These are phyloP conservation scores for Drosophila austrosaltans DNA, from an alignment of 2,888 invertebrate genomes.

Conservation along the genomic window DNA sequence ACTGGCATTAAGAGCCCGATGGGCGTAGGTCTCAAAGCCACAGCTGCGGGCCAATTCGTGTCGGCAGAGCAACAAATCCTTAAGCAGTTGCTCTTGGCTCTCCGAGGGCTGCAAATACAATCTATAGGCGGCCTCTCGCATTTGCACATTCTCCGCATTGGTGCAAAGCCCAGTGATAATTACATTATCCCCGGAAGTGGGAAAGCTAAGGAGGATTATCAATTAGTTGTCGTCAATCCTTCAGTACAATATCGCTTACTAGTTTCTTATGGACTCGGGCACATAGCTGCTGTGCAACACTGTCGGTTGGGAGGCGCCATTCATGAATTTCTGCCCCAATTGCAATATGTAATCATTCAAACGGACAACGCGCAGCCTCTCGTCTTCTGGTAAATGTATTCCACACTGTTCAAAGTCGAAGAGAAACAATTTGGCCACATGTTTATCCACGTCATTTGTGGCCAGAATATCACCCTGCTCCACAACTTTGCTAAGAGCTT, in stretches of 20 bases:
- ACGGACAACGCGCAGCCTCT: constrained; percentile 90
- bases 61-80: constrained; percentile 89
- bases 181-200: constrained; percentile 88
- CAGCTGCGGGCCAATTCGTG: constrained; percentile 93
- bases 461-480: constrained; percentile 87
- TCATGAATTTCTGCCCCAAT: constrained; percentile 92
- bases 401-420: constrained; percentile 99
- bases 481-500: constrained; percentile 89
- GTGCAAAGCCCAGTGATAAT: constrained; percentile 92
- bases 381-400: constrained; percentile 93
- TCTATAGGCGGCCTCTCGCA: constrained; percentile 94
- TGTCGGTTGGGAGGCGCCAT: constrained; percentile 89
- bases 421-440: constrained; percentile 94
- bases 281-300: constrained; percentile 87
- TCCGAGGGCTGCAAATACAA: constrained; percentile 92
- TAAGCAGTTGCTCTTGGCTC: constrained; percentile 90
- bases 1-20: constrained; percentile 94
- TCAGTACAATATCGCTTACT: constrained; percentile 85
- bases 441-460: constrained; percentile 90
- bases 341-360: constrained; percentile 94
- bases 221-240: background rate
- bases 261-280: constrained; percentile 89
- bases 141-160: constrained; percentile 90
- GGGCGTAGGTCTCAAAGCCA: constrained; percentile 94
- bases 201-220: constrained; percentile 83